These are phyloP conservation scores for Lasioglossum calceatum DNA, from an alignment of 2,888 invertebrate genomes.

Conservation along the genomic window DNA sequence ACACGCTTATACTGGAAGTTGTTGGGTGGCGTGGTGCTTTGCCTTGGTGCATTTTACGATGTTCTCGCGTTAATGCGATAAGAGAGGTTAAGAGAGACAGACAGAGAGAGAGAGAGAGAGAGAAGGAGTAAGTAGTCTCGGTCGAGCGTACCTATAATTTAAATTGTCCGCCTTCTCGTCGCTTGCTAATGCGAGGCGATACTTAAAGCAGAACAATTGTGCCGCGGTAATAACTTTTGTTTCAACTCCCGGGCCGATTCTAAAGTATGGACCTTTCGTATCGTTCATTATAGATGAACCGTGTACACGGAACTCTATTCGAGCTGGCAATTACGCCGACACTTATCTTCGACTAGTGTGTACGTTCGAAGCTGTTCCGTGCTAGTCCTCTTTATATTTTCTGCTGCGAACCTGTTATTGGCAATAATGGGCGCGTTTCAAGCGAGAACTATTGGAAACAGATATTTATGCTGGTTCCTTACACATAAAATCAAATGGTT, in stretches of 20 bases:
- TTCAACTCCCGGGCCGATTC: slow-evolving; percentile 15
- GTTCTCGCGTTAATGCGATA: slow-evolving; percentile 71
- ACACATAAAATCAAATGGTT: background rate
- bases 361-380: background rate
- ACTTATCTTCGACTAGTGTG: background rate
- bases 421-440: background rate
- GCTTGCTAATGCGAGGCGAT: slow-evolving; percentile 63
- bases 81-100: background rate
- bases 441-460: background rate
- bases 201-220: slow-evolving; percentile 70
- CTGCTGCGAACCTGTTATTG: slow-evolving; percentile 2
- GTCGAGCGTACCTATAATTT: slow-evolving; percentile 65
- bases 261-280: slow-evolving; percentile 10
- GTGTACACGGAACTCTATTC: background rate
- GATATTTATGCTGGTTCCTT: background rate
- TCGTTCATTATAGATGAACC: slow-evolving; percentile 13
- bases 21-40: slow-evolving; percentile 47
- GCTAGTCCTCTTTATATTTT: background rate
- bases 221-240: slow-evolving; percentile 49
- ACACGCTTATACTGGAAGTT: slow-evolving; percentile 62
- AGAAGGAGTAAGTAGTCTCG: slow-evolving; percentile 51
- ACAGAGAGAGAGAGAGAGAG: background rate
- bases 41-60: slow-evolving; percentile 67
- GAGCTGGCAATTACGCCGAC: background rate
- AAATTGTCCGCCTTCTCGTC: slow-evolving; percentile 66